Conservation (phyloP, 2,888 invertebrate genomes). For the Lepidochrysops patricia region DNA sequence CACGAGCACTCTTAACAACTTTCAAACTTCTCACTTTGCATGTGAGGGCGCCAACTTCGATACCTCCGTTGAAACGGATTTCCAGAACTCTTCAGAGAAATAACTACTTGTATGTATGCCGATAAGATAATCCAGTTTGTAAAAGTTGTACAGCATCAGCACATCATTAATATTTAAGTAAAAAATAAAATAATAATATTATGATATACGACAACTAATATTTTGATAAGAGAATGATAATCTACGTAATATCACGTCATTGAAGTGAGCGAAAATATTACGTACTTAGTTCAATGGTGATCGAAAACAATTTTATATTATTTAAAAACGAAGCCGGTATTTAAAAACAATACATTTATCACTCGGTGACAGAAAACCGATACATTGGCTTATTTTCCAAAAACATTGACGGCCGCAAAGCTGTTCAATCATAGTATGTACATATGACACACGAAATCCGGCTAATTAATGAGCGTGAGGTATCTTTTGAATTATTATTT, state of each 20-base stretch:
- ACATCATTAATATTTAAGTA: no score
- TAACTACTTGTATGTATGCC: not conserved
- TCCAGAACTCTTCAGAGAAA: not conserved
- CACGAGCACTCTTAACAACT: not conserved
- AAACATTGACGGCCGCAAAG: not conserved
- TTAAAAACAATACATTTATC: not conserved
- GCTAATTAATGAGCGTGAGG: not conserved
- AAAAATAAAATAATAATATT: no score
- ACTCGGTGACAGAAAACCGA: not conserved
- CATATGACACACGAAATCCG: not conserved
- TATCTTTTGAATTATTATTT: no score
- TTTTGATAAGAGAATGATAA: no score
- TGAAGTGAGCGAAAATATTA: no score
- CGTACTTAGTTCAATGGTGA: no score
- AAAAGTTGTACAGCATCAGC: no score
- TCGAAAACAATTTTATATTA: no score
- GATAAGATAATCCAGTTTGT: no score
- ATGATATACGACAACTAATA: no score
- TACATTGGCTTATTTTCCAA: slow-evolving; percentile 1
- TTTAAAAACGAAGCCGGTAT: no score
- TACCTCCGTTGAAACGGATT: not conserved
- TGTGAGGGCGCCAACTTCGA: not conserved
- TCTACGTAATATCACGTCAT: no score
- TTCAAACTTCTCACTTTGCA: not conserved
- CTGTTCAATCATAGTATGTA: not conserved